Percentiles rank a stretch among this genome's conserved stretches.
phyloP scores from a whole-genome alignment of 2,797 vertebrate genomes.

The Triplophysa yarkandensis region DNA sequence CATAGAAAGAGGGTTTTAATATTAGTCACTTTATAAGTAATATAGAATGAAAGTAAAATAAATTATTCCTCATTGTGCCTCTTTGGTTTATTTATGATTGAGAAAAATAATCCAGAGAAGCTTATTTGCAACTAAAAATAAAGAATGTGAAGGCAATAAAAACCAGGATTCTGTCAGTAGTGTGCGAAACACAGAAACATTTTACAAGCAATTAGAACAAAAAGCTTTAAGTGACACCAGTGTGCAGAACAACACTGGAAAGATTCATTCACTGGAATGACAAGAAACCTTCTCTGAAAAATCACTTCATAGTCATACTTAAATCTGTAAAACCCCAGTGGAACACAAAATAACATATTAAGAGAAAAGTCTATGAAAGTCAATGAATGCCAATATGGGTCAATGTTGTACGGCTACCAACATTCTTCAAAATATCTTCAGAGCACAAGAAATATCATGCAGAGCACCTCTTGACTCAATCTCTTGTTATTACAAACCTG shows the following conservation, averaged over 20 bases:
- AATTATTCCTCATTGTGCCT: neutral
- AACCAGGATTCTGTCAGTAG: neutral
- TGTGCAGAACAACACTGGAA: neutral
- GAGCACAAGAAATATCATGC: too few species aligned
- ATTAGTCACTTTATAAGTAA: neutral
- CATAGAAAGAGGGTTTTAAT: neutral
- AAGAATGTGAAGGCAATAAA: neutral
- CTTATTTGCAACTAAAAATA: neutral
- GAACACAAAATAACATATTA: too few species aligned
- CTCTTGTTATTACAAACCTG: too few species aligned
- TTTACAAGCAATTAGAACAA: neutral
- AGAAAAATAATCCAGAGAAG: neutral
- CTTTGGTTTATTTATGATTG: neutral
- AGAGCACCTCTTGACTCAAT: too few species aligned
- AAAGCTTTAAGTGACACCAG: neutral
- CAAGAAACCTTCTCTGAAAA: neutral
- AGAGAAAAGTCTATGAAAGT: too few species aligned
- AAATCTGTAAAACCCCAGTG: too few species aligned
- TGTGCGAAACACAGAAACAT: neutral
- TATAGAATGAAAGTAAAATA: too few species aligned
- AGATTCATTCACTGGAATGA: neutral
- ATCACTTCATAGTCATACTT: too few species aligned
- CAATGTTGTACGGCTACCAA: too few species aligned
- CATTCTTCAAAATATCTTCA: too few species aligned
- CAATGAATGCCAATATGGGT: too few species aligned